Conservation (phyloP, 2,113 vertebrate genomes). For the Arizona elegans region DNA sequence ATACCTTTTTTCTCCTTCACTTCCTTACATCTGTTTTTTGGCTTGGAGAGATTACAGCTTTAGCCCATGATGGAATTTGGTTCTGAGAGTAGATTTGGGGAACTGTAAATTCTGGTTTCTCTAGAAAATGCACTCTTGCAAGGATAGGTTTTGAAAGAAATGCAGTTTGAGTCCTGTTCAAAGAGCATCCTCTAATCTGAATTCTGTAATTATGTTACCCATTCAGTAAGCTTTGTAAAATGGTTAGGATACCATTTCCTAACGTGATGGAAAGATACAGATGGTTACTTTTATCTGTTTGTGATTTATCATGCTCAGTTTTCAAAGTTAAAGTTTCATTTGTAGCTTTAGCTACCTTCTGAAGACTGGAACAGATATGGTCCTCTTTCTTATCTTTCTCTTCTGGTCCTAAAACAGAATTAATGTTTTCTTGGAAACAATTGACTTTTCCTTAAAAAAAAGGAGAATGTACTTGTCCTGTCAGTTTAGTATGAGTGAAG, state of each 20-base stretch:
- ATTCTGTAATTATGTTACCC: neutral
- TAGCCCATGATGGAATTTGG: constrained; percentile 28
- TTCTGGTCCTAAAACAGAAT: neutral
- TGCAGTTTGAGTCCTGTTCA: constrained; percentile 25
- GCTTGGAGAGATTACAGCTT: constrained; percentile 24
- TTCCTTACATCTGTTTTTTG: constrained; percentile 26
- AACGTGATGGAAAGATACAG: neutral
- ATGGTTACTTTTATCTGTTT: neutral
- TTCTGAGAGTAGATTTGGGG: constrained; percentile 24
- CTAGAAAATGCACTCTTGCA: neutral
- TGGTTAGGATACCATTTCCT: neutral
- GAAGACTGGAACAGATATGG: neutral
- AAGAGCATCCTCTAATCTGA: neutral
- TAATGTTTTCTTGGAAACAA: neutral
- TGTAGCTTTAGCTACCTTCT: neutral
- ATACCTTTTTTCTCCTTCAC: constrained; percentile 14
- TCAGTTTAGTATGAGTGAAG: neutral
- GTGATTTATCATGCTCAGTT: neutral
- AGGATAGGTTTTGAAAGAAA: neutral
- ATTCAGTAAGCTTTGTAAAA: neutral
- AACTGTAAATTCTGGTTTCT: neutral
- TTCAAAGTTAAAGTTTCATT: neutral
- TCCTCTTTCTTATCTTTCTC: neutral
- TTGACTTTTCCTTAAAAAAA: neutral
- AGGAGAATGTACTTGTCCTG: neutral